A percentile compares a stretch with the other conserved stretches of the same genome.
Conservation (phyloP, 2,888 invertebrate species). For the Leucophenga maculata region DNA sequence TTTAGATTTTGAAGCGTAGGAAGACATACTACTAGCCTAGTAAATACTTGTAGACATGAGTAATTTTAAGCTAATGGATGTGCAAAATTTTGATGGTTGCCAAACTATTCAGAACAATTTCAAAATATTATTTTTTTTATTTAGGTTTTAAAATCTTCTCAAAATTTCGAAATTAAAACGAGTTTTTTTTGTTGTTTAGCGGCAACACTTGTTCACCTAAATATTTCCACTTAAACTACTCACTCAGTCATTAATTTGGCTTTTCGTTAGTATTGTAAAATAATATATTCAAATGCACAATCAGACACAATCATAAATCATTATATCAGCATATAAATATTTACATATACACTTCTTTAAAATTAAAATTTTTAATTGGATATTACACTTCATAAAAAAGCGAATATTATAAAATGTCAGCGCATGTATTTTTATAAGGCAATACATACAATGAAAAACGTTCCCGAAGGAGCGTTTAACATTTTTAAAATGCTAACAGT, state of each 20-base stretch:
- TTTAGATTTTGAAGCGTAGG: too few species aligned
- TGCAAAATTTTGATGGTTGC: too few species aligned
- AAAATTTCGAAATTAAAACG: too few species aligned
- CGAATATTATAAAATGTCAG: neutral
- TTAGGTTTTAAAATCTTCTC: neutral
- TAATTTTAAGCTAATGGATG: neutral
- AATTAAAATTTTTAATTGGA: neutral
- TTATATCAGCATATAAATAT: neutral
- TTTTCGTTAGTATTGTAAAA: too few species aligned
- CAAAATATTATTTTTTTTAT: neutral
- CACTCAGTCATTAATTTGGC: too few species aligned
- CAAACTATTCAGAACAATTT: too few species aligned
- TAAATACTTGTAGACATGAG: neutral
- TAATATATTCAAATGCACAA: too few species aligned
- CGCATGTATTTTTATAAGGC: neutral
- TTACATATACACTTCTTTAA: neutral
- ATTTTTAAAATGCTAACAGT: constrained; percentile 45
- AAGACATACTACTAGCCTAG: too few species aligned
- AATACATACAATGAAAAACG: neutral
- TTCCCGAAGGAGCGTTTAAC: constrained; percentile 42
- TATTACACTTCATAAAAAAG: constrained; percentile 19
- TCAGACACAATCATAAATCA: too few species aligned
- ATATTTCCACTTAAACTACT: too few species aligned
- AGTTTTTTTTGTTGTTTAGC: too few species aligned
- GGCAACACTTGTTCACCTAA: too few species aligned